Evolutionary conservation across 2,797 vertebrate species (phyloP).

Genomic region (Dicrostonyx torquatus): DNA sequence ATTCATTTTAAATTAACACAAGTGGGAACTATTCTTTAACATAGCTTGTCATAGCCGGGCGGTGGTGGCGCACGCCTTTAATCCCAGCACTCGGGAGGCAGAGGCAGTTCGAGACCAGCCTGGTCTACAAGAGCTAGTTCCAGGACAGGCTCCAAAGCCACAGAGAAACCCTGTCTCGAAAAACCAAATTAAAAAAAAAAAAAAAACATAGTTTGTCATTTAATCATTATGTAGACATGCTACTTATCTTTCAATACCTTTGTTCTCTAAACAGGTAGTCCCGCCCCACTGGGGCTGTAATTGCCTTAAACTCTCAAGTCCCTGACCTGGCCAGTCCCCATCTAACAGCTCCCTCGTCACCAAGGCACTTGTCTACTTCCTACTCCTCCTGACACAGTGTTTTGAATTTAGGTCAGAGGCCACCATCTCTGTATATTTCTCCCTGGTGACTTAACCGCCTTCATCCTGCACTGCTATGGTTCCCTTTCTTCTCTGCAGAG

Average conservation of each 20-base stretch:
- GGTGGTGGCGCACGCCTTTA: no score
- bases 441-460: not conserved
- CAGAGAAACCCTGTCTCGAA: no score
- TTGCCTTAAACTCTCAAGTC: not conserved
- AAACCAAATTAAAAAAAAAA: no score
- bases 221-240: not conserved
- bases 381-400: not conserved
- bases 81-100: no score
- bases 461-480: not conserved
- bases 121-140: no score
- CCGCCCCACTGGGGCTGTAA: not conserved
- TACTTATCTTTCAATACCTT: not conserved
- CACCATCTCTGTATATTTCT: not conserved
- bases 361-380: not conserved
- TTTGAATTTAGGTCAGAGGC: not conserved
- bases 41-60: not conserved
- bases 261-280: not conserved
- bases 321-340: not conserved
- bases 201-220: slow-evolving; percentile 10
- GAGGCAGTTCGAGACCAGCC: no score
- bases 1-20: not conserved
- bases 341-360: not conserved
- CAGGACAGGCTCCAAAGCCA: no score
- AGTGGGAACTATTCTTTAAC: not conserved
- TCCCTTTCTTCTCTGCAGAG: not conserved